Evolutionary conservation across 2,888 invertebrate genomes (phyloP).

Genomic region (Entomobrya multifasciata): DNA sequence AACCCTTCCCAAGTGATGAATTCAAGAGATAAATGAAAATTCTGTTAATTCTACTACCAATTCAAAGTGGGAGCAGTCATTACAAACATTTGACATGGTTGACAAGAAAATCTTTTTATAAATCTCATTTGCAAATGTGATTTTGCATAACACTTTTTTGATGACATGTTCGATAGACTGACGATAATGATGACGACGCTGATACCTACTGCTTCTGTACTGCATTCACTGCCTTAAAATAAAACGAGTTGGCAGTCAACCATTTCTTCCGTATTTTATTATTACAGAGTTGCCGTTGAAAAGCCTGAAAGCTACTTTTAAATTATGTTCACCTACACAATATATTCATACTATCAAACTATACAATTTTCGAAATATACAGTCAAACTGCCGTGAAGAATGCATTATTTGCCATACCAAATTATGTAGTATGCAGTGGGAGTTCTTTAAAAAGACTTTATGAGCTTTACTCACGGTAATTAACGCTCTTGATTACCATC

Average conservation of each 20-base stretch:
- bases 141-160: slow-evolving; percentile 57
- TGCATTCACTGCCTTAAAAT: slow-evolving; percentile 36
- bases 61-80: slow-evolving; percentile 39
- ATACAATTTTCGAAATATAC: background rate
- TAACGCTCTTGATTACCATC: slow-evolving; percentile 69
- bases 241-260: slow-evolving; percentile 66
- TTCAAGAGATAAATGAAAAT: slow-evolving; percentile 47
- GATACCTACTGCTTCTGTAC: background rate
- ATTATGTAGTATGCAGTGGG: slow-evolving; percentile 17
- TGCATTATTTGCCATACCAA: slow-evolving; percentile 11
- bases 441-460: slow-evolving; percentile 10
- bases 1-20: no score
- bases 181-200: background rate
- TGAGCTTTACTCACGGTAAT: slow-evolving; percentile 71
- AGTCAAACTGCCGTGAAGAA: background rate
- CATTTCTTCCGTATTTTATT: slow-evolving; percentile 67
- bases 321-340: background rate
- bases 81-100: slow-evolving; percentile 61
- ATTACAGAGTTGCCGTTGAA: background rate
- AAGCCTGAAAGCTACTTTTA: background rate
- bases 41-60: slow-evolving; percentile 57
- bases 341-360: background rate
- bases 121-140: slow-evolving; percentile 63
- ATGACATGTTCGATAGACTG: slow-evolving; percentile 64
- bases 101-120: slow-evolving; percentile 31